Base-by-base conservation (phyloP, 37 sponge, comb jelly and placozoan genomes). In the Agelas oroides region DNA sequence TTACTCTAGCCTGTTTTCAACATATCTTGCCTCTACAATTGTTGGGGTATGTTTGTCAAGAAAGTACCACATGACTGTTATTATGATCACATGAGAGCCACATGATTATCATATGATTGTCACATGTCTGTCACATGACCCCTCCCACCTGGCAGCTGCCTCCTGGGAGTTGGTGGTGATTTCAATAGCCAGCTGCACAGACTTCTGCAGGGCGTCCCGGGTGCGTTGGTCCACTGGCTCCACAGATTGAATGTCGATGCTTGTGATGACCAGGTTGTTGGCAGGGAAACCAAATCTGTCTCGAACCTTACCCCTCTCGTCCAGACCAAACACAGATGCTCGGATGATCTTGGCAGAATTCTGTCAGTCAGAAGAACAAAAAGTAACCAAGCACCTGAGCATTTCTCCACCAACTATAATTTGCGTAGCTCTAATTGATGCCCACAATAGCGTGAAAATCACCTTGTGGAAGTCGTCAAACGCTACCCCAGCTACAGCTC, bases 381-480 rank as follows among this genome's bases (percentile, higher is more conserved):
- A 12, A 8, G 46, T 3, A 8, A 46, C n/a, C n/a, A 46, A 46
- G 6, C 46, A 3, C 46, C 46, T 46, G 8, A 8, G 3, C 46
- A 46, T 46, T 46, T 46, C 46, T 12, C 6, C 46, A 3, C 46
- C 46, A 12, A 46, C 8, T 46, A 8, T 12, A 8, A 46, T 8
- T 12, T 46, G 46, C 3, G 3, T 46, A 8, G 3, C 3, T 8
- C 46, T 46, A 8, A 3, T 12, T 46, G 6, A 46, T 12, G 8
- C 46, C 8, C 6, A 46, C 8, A 3, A 46, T 8, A 46, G 6
- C 8, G 46, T 8, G 3, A 46, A 3, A 46, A 3, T 6, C 65
- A 91, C 97, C 95, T 97, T 99, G 82, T 99, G 99, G 84, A 99
- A 99, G 83, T 99, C 99, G 37, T 99, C 99, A 80, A 99, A 99